Conservation (phyloP, 2,113 vertebrate genomes). For the Takifugu flavidus region DNA sequence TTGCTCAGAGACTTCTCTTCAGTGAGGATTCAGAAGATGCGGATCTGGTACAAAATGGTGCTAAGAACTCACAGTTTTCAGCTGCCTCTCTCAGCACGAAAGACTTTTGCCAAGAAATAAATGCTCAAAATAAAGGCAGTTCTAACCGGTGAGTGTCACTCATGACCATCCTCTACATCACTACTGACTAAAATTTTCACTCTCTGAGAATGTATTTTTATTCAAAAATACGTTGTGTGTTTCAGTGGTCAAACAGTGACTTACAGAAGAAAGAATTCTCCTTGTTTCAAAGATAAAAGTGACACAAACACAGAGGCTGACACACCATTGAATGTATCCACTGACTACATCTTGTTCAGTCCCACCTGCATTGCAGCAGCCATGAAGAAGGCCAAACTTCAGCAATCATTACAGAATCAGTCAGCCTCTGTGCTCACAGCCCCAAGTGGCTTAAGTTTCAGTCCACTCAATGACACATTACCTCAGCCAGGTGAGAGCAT, state of each 20-base stretch:
- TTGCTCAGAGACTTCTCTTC: slow-evolving; percentile 72
- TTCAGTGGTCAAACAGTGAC: slow-evolving; percentile 19
- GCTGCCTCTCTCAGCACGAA: background rate
- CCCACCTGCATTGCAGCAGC: slow-evolving; percentile 62
- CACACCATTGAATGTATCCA: slow-evolving; percentile 32
- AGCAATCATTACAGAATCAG: slow-evolving; percentile 43
- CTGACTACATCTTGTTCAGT: slow-evolving; percentile 76
- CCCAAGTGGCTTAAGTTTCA: slow-evolving; percentile 78
- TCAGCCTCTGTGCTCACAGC: slow-evolving; percentile 77
- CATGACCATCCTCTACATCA: no score
- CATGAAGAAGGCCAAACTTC: slow-evolving; percentile 55
- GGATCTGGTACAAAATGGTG: slow-evolving; percentile 6
- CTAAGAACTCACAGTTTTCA: slow-evolving; percentile 4
- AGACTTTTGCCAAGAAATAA: slow-evolving; percentile 15
- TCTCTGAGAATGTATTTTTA: background rate
- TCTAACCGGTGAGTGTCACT: slow-evolving; percentile 34
- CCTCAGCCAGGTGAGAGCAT: slow-evolving; percentile 45
- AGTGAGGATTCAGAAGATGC: slow-evolving; percentile 57
- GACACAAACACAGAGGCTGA: slow-evolving; percentile 1
- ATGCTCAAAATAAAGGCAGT: slow-evolving; percentile 4
- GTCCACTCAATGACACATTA: slow-evolving; percentile 60
- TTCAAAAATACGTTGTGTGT: background rate
- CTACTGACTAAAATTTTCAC: no score
- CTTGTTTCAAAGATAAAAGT: slow-evolving; percentile 5
- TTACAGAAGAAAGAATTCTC: slow-evolving; percentile 24